Evolutionary conservation across 2,113 vertebrate genomes (phyloP), one percentile per base, ranked within the genome.

Genomic region (Malurus alboscapulatus): DNA sequence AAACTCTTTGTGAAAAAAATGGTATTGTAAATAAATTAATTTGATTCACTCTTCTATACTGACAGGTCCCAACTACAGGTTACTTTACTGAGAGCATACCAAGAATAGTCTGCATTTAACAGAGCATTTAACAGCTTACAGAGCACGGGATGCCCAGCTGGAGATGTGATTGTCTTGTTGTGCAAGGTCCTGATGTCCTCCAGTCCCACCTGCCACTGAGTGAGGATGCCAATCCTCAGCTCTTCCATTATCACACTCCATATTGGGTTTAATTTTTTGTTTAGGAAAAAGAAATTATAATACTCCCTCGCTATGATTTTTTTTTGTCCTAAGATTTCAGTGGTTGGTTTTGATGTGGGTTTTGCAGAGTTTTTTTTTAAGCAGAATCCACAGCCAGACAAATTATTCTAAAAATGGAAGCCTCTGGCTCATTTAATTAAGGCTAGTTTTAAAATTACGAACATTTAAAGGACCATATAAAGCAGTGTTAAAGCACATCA

Each of bases 391-490:
- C 36, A 93, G 71, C 54, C 82, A 93, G 74, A 87, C 48, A 85
- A 92, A 85, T 83, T 54, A 72, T 61, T 76, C 50, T n/a, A 79
- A 74, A 95, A 91, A 87, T 61, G 29, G n/a, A 83, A 94, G 85
- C 77, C 81, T 96, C 77, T 79, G 80, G 74, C 71, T 89, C 62
- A 65, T 85, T 90, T 94, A 79, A 85, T 89, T 89, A 91, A 87
- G 34, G 21, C 38, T 68, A 82, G 42, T 54, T 91, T 91, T 82
- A 84, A 94, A 95, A 65, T 36, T 10, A 73, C 51, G 36, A 80
- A 79, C 47, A 74, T 76, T 66, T 76, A 62, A 62, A 76, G 42
- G 71, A 76, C 93, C 69, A 50, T 85, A 44, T 85, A 85, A 83
- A 44, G 73, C 42, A 67, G 15, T 18, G 44, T 57, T 48, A 48